Evolutionary conservation across 2,113 vertebrate genomes (phyloP), one percentile per base, ranked within the genome.

Genomic region (Gadus chalcogrammus): DNA sequence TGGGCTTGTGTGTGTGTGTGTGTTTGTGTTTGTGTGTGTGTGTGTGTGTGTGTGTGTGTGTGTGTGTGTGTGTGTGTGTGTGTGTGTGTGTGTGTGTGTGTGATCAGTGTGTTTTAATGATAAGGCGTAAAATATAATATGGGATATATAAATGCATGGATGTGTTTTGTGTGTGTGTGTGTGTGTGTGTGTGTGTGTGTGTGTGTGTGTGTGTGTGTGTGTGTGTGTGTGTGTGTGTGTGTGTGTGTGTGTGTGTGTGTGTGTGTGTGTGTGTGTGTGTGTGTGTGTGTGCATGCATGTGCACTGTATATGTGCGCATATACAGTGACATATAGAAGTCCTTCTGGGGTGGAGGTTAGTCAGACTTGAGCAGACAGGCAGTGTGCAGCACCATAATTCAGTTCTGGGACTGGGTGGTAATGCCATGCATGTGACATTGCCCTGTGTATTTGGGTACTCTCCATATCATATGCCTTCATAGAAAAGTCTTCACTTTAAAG

Each of bases 1-100:
- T 24, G 24, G 35, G 52, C 35, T 16, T 17, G 67, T 65, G 27
- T 65, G 38, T 64, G 67, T 73, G 31, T 64, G 63, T 64, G 31
- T 64, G 63, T 64, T 31, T 35, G 16, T 17, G 6, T 61, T 9
- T 9, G 11, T 61, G 60, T 22, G 20, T 61, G n/a, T 61, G 59
- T n/a, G 60, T 61, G 18, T 64, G 28, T 64, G 28, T 35, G 27
- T 35, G 28, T 35, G 17, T 38, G 63, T 64, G 62, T 64, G 17
- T 64, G 16, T 64, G 28, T 64, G 16, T 64, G 60, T 61, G 20
- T 64, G 16, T 16, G 16, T 35, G 62, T 35, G 28, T 35, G 16
- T 64, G 22, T 24, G 42, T 2, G 27, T 24, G 38, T 24, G 24
- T 31, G 5, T 31, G 28, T 31, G 5, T 31, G 28, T 31, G 28